phyloP scores from a whole-genome alignment of 2,797 vertebrate species.

The Sebastes vulpes region DNA sequence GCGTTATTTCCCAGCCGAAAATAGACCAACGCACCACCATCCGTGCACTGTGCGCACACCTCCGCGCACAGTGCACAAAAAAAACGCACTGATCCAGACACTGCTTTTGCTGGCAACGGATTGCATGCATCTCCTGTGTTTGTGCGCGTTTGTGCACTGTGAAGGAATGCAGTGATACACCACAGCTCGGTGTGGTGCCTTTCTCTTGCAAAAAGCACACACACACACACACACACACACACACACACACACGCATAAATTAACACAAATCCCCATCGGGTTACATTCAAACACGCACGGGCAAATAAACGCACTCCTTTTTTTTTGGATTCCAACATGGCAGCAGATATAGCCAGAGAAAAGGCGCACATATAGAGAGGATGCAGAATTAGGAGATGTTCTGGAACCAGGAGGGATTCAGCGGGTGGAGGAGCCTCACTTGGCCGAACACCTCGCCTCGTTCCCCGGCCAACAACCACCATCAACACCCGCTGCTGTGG shows the following conservation, averaged over 20 bases:
- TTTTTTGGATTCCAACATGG: conserved; percentile 14
- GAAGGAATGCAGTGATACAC: conserved; percentile 67
- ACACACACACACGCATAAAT: conserved; percentile 6
- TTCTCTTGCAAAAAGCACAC: background rate
- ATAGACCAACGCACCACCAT: conserved; percentile 18
- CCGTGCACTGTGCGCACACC: background rate
- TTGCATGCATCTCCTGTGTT: conserved; percentile 30
- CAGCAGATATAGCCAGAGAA: background rate
- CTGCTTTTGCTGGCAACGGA: conserved; percentile 32
- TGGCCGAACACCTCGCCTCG: no score
- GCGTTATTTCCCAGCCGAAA: conserved; percentile 26
- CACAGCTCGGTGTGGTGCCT: background rate
- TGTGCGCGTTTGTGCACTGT: conserved; percentile 46
- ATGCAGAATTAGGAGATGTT: background rate
- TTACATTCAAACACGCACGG: conserved; percentile 23
- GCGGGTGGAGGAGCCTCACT: no score
- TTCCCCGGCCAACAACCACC: no score
- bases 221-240: background rate
- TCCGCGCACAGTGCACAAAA: background rate
- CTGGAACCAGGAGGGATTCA: background rate
- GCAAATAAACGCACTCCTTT: conserved; percentile 19
- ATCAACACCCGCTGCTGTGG: no score
- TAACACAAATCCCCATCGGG: conserved; percentile 24
- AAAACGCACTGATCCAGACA: conserved; percentile 19
- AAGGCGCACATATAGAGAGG: background rate